Evolutionary conservation across 2,888 invertebrate genomes (phyloP).

Genomic region (Dryobota labecula): DNA sequence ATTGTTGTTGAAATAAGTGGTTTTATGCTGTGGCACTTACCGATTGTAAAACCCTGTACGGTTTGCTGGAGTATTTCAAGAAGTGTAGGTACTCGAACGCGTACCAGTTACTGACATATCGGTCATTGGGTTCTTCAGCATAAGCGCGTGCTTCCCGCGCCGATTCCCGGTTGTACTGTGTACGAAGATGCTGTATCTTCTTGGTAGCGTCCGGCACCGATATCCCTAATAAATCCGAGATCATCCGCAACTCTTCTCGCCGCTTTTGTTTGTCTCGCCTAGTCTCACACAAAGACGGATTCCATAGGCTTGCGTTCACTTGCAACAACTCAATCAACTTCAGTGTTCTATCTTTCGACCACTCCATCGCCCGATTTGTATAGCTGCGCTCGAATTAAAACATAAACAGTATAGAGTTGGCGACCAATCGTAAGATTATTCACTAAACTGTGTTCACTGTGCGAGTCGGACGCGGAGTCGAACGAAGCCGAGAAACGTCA

Average conservation of each 20-base stretch:
- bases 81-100: conserved; percentile 91
- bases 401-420: conserved; percentile 70
- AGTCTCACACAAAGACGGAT: conserved; percentile 84
- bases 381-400: conserved; percentile 63
- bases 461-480: conserved; percentile 5
- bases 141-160: conserved; percentile 88
- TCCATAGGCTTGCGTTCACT: conserved; percentile 85
- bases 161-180: conserved; percentile 91
- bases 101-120: conserved; percentile 89
- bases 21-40: conserved; percentile 64
- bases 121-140: conserved; percentile 88
- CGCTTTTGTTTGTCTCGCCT: conserved; percentile 87
- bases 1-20: neutral
- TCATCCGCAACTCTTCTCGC: conserved; percentile 83
- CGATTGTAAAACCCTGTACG: conserved; percentile 81
- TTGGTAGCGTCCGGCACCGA: conserved; percentile 89
- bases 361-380: conserved; percentile 81
- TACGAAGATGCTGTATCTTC: conserved; percentile 91
- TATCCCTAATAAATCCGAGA: conserved; percentile 81
- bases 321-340: conserved; percentile 86
- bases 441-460: conserved; percentile 59
- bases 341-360: conserved; percentile 87
- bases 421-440: conserved; percentile 80
- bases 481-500: conserved; percentile 30
- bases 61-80: conserved; percentile 90